phyloP scores from a whole-genome alignment of 2,888 invertebrate species.

The Chalcosyrphus nemorum region DNA sequence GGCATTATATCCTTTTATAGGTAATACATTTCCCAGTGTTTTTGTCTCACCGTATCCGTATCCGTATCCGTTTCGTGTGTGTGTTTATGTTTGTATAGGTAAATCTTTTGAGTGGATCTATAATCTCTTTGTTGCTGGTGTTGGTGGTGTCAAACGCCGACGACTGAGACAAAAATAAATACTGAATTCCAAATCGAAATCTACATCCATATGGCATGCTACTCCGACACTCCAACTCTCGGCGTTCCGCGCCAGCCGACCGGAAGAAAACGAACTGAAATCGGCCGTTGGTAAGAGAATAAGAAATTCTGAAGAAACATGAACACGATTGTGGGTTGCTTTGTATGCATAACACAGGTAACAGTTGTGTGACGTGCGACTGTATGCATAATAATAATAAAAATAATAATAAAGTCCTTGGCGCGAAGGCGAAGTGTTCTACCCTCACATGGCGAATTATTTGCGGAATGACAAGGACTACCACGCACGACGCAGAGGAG shows the following conservation, averaged over 20 bases:
- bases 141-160: slow-evolving; percentile 28
- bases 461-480: not conserved
- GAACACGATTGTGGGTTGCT: slow-evolving; percentile 22
- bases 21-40: slow-evolving; percentile 32
- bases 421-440: not conserved
- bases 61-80: not conserved
- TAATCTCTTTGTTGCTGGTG: slow-evolving; percentile 39
- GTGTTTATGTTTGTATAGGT: slow-evolving; percentile 7
- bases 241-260: not conserved
- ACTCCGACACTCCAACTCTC: not conserved
- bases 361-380: slow-evolving; percentile 29
- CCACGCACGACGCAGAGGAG: not conserved
- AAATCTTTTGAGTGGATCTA: slow-evolving; percentile 61
- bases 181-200: slow-evolving; percentile 47
- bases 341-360: slow-evolving; percentile 51
- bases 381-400: slow-evolving; percentile 44
- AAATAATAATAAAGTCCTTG: slow-evolving; percentile 46
- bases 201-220: slow-evolving; percentile 4
- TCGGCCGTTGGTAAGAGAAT: not conserved
- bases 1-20: slow-evolving; percentile 60
- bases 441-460: slow-evolving; percentile 5
- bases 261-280: slow-evolving; percentile 8
- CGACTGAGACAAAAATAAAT: slow-evolving; percentile 35
- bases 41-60: not conserved
- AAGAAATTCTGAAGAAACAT: slow-evolving; percentile 12